phyloP scores from a whole-genome alignment of 2,113 vertebrate genomes.

The Elephas maximus region DNA sequence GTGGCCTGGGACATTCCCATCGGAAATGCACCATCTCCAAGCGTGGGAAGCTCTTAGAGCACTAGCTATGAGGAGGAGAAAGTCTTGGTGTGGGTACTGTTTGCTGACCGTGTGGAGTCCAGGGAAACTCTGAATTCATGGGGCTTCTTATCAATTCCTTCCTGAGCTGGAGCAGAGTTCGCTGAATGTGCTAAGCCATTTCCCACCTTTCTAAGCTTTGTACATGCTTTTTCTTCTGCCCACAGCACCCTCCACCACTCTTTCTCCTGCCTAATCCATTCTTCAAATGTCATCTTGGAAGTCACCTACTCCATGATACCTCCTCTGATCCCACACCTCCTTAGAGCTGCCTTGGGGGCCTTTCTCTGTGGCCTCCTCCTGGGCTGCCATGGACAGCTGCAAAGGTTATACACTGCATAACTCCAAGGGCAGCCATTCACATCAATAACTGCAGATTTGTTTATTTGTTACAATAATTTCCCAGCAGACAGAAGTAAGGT shows the following conservation, averaged over 20 bases:
- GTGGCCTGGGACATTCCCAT: slow-evolving; percentile 58
- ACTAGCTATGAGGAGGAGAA: background rate
- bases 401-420: background rate
- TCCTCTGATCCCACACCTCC: background rate
- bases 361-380: background rate
- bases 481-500: background rate
- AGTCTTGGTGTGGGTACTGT: background rate
- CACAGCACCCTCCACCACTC: too few species aligned
- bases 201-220: rapidly evolving
- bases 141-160: background rate
- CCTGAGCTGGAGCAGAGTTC: background rate
- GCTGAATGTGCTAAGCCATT: background rate
- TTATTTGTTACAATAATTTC: background rate
- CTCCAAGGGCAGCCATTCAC: background rate
- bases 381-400: background rate
- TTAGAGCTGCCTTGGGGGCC: background rate
- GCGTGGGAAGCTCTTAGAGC: slow-evolving; percentile 54
- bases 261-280: background rate
- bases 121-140: background rate
- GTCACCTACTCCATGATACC: background rate
- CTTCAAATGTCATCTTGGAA: background rate
- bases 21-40: background rate
- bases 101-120: background rate
- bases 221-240: background rate
- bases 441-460: background rate